phyloP scores from a whole-genome alignment of 2,113 vertebrate species.

The Marmota monax region DNA sequence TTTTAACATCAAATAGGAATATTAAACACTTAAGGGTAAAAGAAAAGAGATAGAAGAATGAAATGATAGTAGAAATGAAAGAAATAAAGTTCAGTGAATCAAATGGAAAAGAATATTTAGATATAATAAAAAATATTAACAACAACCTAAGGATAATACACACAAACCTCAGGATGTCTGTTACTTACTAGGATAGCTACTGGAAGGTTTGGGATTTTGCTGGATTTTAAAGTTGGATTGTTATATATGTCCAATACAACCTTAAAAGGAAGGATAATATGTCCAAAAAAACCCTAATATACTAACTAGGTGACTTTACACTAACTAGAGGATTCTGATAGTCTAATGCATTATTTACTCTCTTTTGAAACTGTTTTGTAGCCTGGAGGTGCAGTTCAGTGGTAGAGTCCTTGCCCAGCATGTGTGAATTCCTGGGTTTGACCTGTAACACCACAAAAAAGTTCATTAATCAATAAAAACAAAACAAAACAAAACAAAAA shows the following conservation, averaged over 20 bases:
- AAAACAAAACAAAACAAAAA: background rate
- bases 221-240: background rate
- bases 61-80: too few species aligned
- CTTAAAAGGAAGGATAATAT: background rate
- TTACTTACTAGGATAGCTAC: background rate
- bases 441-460: background rate
- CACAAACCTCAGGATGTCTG: background rate
- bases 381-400: background rate
- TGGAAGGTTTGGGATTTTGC: background rate
- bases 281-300: background rate
- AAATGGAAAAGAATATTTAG: background rate
- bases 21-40: slow-evolving; percentile 37
- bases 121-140: background rate
- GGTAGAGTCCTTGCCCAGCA: background rate
- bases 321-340: background rate
- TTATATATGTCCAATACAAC: background rate
- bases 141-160: background rate
- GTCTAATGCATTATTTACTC: background rate
- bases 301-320: background rate
- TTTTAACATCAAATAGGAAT: background rate
- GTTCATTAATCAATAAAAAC: background rate
- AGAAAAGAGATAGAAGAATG: background rate
- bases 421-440: background rate
- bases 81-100: background rate
- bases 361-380: background rate